Percentiles rank a stretch among this genome's conserved stretches.
Conservation (phyloP, 2,113 vertebrate genomes). For the Rutilus rutilus region DNA sequence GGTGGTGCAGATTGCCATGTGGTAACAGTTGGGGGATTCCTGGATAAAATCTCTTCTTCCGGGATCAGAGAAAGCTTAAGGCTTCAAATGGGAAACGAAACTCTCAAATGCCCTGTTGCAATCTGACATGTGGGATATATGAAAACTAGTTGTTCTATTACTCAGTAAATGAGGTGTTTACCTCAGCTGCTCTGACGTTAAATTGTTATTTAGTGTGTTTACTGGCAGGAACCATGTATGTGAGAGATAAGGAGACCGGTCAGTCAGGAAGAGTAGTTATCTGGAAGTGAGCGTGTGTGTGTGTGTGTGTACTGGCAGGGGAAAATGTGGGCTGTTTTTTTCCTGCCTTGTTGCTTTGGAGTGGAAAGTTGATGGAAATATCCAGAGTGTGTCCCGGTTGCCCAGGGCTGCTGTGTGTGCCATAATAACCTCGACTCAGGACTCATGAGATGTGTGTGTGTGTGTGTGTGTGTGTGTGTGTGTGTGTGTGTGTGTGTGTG, state of each 20-base stretch:
- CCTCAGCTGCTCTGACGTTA: background rate
- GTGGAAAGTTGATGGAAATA: constrained; percentile 50
- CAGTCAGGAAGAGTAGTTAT: constrained; percentile 5
- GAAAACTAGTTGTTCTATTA: background rate
- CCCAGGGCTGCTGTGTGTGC: constrained; percentile 32
- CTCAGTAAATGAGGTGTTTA: background rate
- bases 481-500: background rate
- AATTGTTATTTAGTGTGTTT: background rate
- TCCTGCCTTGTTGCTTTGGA: constrained; percentile 34
- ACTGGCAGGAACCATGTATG: background rate
- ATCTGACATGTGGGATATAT: background rate
- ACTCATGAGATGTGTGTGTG: background rate
- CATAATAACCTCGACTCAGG: constrained; percentile 41
- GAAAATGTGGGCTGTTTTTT: constrained; percentile 39
- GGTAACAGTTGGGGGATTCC: constrained; percentile 34
- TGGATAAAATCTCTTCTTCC: constrained; percentile 40
- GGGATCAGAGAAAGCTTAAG: constrained; percentile 30
- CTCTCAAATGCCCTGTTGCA: constrained; percentile 14
- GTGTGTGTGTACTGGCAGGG: constrained; percentile 20
- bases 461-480: constrained; percentile 6
- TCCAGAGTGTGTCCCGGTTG: constrained; percentile 38
- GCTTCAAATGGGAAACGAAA: constrained; percentile 15
- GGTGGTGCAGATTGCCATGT: background rate
- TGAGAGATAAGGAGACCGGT: constrained; percentile 8
- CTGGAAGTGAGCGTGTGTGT: constrained; percentile 11